phyloP scores from a whole-genome alignment of 2,888 invertebrate genomes.

The Tetropium fuscum region DNA sequence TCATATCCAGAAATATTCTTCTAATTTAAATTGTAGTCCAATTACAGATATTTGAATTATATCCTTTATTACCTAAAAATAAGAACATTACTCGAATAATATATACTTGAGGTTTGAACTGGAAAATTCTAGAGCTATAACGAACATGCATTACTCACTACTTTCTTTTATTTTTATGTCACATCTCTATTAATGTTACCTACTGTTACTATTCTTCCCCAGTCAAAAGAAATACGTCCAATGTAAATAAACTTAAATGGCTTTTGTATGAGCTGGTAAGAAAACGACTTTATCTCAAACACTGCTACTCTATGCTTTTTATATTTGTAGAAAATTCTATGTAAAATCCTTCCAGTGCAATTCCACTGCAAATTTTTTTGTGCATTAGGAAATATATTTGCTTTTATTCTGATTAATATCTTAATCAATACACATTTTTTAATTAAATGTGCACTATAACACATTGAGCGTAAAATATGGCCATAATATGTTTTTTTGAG shows the following conservation, averaged over 20 bases:
- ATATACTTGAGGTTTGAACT: no score
- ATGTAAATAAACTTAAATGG: slow-evolving; percentile 13
- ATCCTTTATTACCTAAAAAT: slow-evolving; percentile 6
- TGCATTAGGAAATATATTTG: no score
- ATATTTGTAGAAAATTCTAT: slow-evolving; percentile 9
- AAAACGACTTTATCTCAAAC: slow-evolving; percentile 11
- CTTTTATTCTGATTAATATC: no score
- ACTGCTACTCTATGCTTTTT: slow-evolving; percentile 6
- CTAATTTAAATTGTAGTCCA: slow-evolving; percentile 9
- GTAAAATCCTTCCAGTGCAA: slow-evolving; percentile 8
- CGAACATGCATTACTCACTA: no score
- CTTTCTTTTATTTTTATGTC: no score
- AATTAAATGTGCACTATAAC: no score
- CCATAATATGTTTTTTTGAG: no score
- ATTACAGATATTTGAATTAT: slow-evolving; percentile 11
- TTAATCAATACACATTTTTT: no score
- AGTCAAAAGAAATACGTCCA: neutral
- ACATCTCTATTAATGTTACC: no score
- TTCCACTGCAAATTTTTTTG: slow-evolving; percentile 3
- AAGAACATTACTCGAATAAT: no score
- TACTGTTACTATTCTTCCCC: slow-evolving; percentile 4
- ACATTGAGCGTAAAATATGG: no score
- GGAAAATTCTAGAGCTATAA: neutral
- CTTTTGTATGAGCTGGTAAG: slow-evolving; percentile 13
- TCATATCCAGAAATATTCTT: slow-evolving; percentile 10